Evolutionary conservation across 2,797 vertebrate species (phyloP).

Genomic region (Neosilurus mollespiculum): DNA sequence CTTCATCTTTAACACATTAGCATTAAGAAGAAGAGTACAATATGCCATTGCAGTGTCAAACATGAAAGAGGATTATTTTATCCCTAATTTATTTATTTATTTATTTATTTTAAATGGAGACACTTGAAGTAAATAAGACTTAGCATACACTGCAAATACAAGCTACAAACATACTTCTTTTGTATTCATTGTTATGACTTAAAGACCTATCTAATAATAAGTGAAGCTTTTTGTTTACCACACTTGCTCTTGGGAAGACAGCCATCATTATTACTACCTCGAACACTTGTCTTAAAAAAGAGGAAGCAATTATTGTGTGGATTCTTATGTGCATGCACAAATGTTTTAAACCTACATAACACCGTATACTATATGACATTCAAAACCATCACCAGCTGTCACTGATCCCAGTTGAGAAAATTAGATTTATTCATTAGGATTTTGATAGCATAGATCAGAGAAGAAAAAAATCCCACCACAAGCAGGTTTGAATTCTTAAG

Average conservation of each 20-base stretch:
- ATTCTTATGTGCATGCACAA: neutral
- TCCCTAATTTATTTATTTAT: neutral
- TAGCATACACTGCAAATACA: neutral
- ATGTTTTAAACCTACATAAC: neutral
- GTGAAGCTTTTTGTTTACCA: neutral
- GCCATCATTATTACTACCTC: neutral
- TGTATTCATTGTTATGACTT: neutral
- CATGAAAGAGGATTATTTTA: neutral
- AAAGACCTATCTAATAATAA: neutral
- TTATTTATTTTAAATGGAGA: neutral
- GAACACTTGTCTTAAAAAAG: neutral
- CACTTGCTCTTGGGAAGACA: neutral
- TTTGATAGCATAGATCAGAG: neutral
- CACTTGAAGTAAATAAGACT: neutral
- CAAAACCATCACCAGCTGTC: neutral
- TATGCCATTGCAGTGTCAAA: too few relatives aligned
- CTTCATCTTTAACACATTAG: too few relatives aligned
- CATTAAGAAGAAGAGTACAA: neutral
- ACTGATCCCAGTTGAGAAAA: neutral
- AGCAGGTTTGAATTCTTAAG: neutral
- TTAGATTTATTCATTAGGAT: neutral
- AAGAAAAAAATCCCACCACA: neutral
- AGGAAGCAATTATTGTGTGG: neutral
- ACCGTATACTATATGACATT: neutral
- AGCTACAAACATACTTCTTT: neutral